phyloP scores from a whole-genome alignment of 2,113 vertebrate species.

The Hiodon tergisus region DNA sequence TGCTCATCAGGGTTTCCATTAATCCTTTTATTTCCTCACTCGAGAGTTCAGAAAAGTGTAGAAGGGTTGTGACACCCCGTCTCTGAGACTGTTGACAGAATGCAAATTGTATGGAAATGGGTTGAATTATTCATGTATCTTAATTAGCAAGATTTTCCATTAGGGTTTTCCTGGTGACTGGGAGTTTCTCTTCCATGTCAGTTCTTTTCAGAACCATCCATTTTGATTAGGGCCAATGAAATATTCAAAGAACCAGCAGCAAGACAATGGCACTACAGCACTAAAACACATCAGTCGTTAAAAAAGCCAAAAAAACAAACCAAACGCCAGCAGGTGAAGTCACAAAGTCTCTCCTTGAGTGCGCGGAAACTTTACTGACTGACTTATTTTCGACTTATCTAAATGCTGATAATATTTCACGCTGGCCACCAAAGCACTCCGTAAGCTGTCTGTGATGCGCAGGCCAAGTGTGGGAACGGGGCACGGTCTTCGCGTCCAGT shows the following conservation, averaged over 20 bases:
- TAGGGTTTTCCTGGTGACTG: conserved; percentile 52
- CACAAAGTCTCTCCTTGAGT: too few species aligned
- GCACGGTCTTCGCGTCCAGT: conserved; percentile 11
- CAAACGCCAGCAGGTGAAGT: background rate
- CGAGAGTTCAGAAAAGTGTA: conserved; percentile 23
- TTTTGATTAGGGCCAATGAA: background rate
- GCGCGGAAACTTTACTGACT: too few species aligned
- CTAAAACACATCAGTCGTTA: too few species aligned
- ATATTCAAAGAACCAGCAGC: background rate
- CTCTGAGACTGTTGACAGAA: conserved; percentile 57
- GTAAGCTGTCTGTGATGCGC: too few species aligned
- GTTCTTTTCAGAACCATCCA: conserved; percentile 1
- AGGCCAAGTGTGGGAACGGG: too few species aligned
- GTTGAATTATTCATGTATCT: conserved; percentile 72
- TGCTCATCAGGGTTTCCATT: conserved; percentile 23
- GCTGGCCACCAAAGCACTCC: too few species aligned
- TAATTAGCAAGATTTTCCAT: conserved; percentile 66
- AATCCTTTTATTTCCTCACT: conserved; percentile 39
- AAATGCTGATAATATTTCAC: too few species aligned
- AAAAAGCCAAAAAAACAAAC: background rate
- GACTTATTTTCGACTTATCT: too few species aligned
- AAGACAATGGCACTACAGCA: background rate
- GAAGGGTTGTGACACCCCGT: conserved; percentile 45
- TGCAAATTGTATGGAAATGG: conserved; percentile 56
- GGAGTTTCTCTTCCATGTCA: conserved; percentile 40